Conservation (phyloP, 2,888 invertebrate species). For the Sesia apiformis region DNA sequence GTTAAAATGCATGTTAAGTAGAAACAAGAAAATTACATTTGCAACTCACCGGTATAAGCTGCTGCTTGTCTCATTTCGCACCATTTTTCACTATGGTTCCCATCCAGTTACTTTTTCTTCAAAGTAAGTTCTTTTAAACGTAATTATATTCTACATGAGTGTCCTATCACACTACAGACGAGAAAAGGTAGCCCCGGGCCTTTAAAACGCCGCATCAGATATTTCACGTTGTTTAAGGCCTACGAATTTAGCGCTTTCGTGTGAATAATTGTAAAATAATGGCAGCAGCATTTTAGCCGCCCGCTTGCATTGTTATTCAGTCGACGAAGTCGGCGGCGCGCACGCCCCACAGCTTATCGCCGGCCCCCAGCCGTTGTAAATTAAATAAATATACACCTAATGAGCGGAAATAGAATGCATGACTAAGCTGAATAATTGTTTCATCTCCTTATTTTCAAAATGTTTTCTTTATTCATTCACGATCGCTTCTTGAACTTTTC, state of each 20-base stretch:
- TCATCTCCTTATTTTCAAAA: slow-evolving; percentile 27
- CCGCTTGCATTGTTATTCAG: slow-evolving; percentile 68
- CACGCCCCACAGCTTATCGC: slow-evolving; percentile 69
- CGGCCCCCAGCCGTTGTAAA: slow-evolving; percentile 68
- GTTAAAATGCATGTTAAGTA: slow-evolving; percentile 23
- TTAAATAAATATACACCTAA: slow-evolving; percentile 74
- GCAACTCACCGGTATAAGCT: slow-evolving; percentile 23
- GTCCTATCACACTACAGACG: slow-evolving; percentile 23
- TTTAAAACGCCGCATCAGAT: slow-evolving; percentile 30
- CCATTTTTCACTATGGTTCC: slow-evolving; percentile 22
- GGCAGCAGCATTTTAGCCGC: slow-evolving; percentile 52
- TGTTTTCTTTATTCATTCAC: slow-evolving; percentile 17
- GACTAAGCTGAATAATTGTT: slow-evolving; percentile 67
- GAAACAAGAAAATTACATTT: slow-evolving; percentile 30
- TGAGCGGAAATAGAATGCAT: slow-evolving; percentile 72
- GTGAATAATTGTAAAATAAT: slow-evolving; percentile 22
- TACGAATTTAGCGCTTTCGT: slow-evolving; percentile 4
- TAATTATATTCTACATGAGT: slow-evolving; percentile 37
- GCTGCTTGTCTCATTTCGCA: slow-evolving; percentile 16
- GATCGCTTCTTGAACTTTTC: slow-evolving; percentile 1
- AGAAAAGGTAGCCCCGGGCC: slow-evolving; percentile 14
- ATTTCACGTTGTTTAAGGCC: not conserved
- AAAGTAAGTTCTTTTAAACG: slow-evolving; percentile 26
- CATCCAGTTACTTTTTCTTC: slow-evolving; percentile 24
- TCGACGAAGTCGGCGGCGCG: slow-evolving; percentile 51